A percentile compares a stretch with the other conserved stretches of the same genome.
Conservation (phyloP, 2,797 vertebrate species). For the Phoxinus dragarum region DNA sequence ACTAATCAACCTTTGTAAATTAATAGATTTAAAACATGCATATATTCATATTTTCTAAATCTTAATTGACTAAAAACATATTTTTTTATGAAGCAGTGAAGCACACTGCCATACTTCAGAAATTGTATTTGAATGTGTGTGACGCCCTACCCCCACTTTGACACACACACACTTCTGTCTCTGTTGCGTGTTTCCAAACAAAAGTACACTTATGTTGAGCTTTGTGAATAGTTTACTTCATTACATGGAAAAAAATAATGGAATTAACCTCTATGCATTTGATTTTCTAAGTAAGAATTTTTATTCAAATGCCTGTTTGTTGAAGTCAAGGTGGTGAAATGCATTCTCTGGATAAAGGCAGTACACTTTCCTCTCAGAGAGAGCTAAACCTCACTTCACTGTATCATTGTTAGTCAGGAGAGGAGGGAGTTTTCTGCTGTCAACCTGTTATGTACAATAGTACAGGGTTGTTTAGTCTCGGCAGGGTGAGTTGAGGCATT, state of each 20-base stretch:
- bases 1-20: neutral
- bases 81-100: constrained; percentile 25
- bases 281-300: neutral
- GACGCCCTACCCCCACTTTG: constrained; percentile 48
- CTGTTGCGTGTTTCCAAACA: constrained; percentile 42
- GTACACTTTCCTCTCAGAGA: neutral
- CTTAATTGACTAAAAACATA: neutral
- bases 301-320: neutral
- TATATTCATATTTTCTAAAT: neutral
- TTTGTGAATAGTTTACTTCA: constrained; percentile 51
- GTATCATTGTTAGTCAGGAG: constrained; percentile 53
- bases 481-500: constrained; percentile 57
- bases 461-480: constrained; percentile 54
- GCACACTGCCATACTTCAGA: constrained; percentile 16
- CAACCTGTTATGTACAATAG: constrained; percentile 51
- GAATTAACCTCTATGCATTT: neutral
- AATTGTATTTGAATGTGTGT: constrained; percentile 11
- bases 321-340: neutral
- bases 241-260: constrained; percentile 5
- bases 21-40: neutral
- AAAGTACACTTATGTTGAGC: constrained; percentile 45
- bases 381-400: constrained; percentile 18
- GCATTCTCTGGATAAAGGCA: neutral
- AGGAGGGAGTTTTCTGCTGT: constrained; percentile 55
- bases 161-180: constrained; percentile 26